These are phyloP conservation scores for Paramacrobiotus metropolitanus DNA, from an alignment of 1,140 invertebrate species.

Conservation along the genomic window DNA sequence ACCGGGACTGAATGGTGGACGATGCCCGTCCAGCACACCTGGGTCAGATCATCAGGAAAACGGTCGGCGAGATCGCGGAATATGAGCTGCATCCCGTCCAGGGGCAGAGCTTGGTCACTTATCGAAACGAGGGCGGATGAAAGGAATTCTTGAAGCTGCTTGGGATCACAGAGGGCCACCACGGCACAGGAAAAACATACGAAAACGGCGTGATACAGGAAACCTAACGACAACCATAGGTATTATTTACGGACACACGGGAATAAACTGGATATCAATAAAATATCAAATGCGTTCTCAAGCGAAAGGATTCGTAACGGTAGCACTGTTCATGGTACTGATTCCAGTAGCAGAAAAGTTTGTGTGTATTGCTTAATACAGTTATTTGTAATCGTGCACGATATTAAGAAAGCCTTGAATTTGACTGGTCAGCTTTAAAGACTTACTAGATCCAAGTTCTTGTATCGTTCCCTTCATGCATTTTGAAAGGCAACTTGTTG, in stretches of 20 bases:
- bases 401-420: too few species aligned
- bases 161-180: background rate
- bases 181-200: conserved; percentile 3
- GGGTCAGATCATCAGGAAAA: conserved; percentile 1
- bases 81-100: background rate
- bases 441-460: conserved; percentile 1
- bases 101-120: background rate
- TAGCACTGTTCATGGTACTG: too few species aligned
- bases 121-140: background rate
- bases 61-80: background rate
- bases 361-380: too few species aligned
- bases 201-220: background rate
- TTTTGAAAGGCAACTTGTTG: background rate
- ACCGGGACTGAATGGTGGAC: conserved; percentile 5
- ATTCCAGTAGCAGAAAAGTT: too few species aligned
- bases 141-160: conserved; percentile 4
- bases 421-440: too few species aligned
- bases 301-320: too few species aligned
- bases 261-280: too few species aligned
- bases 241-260: too few species aligned
- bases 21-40: conserved; percentile 1
- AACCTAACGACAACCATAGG: too few species aligned
- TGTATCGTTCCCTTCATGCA: conserved; percentile 1
- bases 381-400: too few species aligned
- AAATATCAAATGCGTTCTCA: too few species aligned